Evolutionary conservation across 2,888 invertebrate genomes (phyloP).

Genomic region (Gerris lacustris): DNA sequence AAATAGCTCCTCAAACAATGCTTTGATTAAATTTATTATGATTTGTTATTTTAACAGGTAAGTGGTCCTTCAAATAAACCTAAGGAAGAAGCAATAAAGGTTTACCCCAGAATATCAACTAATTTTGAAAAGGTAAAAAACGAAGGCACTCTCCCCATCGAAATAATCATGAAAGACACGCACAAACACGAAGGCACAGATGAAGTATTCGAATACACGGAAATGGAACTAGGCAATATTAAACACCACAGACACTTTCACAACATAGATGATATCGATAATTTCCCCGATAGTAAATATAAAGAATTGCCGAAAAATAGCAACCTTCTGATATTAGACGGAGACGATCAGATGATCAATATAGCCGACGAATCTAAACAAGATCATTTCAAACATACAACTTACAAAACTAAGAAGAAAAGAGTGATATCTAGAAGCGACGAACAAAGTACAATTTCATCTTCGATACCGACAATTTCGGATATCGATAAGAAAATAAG

Average conservation of each 20-base stretch:
- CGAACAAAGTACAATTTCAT: too few species aligned
- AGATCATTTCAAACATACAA: too few species aligned
- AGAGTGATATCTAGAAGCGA: too few species aligned
- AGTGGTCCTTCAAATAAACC: conserved; percentile 1
- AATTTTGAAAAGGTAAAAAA: neutral
- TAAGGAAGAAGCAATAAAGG: conserved; percentile 7
- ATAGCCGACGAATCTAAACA: too few species aligned
- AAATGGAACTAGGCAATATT: conserved; percentile 6
- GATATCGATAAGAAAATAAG: too few species aligned
- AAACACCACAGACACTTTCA: conserved; percentile 14
- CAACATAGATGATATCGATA: neutral
- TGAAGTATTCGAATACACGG: conserved; percentile 16
- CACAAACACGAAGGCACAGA: conserved; percentile 16
- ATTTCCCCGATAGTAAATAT: neutral
- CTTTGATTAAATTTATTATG: neutral
- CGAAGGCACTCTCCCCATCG: conserved; percentile 12
- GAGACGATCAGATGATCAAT: too few species aligned
- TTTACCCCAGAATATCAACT: conserved; percentile 1
- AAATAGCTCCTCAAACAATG: too few species aligned
- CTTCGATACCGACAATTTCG: too few species aligned
- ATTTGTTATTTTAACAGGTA: neutral
- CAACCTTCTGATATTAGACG: too few species aligned
- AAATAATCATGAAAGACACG: conserved; percentile 12
- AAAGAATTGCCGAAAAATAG: too few species aligned
- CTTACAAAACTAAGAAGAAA: too few species aligned